Conservation (phyloP, 2,888 invertebrate species). For the Desoria tigrina region DNA sequence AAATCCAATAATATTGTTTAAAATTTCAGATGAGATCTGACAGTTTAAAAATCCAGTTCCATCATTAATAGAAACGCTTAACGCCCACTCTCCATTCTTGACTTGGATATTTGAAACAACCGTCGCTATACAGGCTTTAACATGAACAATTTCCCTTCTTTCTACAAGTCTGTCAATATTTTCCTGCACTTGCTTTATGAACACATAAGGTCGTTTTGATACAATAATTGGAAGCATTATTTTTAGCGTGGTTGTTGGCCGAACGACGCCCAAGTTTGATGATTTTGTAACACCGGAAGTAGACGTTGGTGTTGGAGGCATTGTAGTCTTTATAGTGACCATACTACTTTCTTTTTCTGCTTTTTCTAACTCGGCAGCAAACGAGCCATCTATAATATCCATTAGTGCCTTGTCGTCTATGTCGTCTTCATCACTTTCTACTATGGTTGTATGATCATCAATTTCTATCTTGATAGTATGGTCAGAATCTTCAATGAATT, state of each 20-base stretch:
- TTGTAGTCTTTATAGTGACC: background rate
- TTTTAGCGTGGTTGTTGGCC: background rate
- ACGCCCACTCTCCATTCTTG: slow-evolving; percentile 56
- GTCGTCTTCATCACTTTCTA: slow-evolving; percentile 14
- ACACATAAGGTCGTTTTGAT: slow-evolving; percentile 28
- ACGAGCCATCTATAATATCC: slow-evolving; percentile 27
- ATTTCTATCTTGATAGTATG: background rate
- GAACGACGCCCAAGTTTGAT: background rate
- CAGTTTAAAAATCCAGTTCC: slow-evolving; percentile 55
- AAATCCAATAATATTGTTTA: slow-evolving; percentile 45
- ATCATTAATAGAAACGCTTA: slow-evolving; percentile 58
- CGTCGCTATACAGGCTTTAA: slow-evolving; percentile 59
- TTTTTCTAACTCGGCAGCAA: slow-evolving; percentile 24
- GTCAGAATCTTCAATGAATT: background rate
- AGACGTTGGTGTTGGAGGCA: background rate
- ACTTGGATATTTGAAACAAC: slow-evolving; percentile 56
- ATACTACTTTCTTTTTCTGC: background rate
- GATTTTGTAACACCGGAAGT: background rate
- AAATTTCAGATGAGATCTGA: slow-evolving; percentile 30
- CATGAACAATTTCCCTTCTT: slow-evolving; percentile 31
- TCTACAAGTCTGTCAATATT: slow-evolving; percentile 1
- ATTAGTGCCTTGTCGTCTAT: slow-evolving; percentile 26
- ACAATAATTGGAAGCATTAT: slow-evolving; percentile 21
- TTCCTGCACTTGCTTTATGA: slow-evolving; percentile 30
- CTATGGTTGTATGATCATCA: background rate